phyloP scores from a whole-genome alignment of 2,113 vertebrate genomes.

The Brachionichthys hirsutus region DNA sequence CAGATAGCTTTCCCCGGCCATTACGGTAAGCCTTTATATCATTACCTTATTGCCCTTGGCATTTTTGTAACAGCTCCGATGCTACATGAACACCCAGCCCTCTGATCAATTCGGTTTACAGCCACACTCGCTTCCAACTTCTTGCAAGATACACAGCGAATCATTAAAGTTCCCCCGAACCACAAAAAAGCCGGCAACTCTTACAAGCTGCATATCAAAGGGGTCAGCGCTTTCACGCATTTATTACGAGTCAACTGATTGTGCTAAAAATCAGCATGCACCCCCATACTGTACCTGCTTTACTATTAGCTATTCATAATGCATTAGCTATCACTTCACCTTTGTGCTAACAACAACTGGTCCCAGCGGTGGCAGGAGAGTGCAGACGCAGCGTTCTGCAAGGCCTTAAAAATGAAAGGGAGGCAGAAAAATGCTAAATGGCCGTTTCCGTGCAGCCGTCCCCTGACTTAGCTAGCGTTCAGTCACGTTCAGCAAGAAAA shows the following conservation, averaged over 20 bases:
- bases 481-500: slow-evolving; percentile 56
- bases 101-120: slow-evolving; percentile 49
- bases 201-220: slow-evolving; percentile 38
- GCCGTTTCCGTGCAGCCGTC: slow-evolving; percentile 18
- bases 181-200: slow-evolving; percentile 58
- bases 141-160: slow-evolving; percentile 44
- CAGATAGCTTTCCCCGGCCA: slow-evolving; percentile 49
- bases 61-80: slow-evolving; percentile 50
- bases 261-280: slow-evolving; percentile 44
- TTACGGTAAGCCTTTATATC: slow-evolving; percentile 56
- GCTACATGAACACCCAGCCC: slow-evolving; percentile 31
- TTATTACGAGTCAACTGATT: slow-evolving; percentile 52
- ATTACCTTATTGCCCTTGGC: slow-evolving; percentile 62
- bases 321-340: slow-evolving; percentile 68
- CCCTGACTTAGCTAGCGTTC: slow-evolving; percentile 58
- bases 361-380: slow-evolving; percentile 55
- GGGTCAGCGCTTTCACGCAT: slow-evolving; percentile 47
- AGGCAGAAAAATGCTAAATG: slow-evolving; percentile 63
- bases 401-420: slow-evolving; percentile 57
- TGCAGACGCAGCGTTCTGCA: slow-evolving; percentile 54
- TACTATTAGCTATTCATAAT: slow-evolving; percentile 71
- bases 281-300: slow-evolving; percentile 26
- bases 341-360: slow-evolving; percentile 59
- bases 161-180: slow-evolving; percentile 53
- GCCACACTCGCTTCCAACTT: slow-evolving; percentile 42